Percentiles rank a stretch among this genome's conserved stretches.
Conservation (phyloP, 2,797 vertebrate genomes). For the Chloroceryle inda region DNA sequence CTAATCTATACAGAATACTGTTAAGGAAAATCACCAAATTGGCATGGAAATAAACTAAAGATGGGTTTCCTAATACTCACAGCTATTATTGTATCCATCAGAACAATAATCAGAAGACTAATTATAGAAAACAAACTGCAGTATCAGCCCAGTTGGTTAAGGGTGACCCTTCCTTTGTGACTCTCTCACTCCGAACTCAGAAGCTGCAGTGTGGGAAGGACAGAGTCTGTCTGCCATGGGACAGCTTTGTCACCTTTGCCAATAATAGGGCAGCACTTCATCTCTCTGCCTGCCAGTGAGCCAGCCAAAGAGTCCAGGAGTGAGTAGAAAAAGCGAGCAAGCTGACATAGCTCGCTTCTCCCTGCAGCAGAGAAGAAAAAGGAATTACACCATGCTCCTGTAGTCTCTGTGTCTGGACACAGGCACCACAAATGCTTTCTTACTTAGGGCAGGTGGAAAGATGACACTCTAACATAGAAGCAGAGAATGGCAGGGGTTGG, state of each 20-base stretch:
- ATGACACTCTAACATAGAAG: background rate
- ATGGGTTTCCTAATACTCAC: background rate
- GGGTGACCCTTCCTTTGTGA: background rate
- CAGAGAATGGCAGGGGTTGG: no score
- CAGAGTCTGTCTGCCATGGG: background rate
- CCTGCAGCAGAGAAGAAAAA: background rate
- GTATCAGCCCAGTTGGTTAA: background rate
- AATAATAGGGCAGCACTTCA: rapidly evolving
- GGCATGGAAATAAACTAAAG: background rate
- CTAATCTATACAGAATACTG: background rate
- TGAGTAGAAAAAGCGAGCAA: background rate
- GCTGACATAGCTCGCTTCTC: background rate
- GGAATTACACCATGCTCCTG: background rate
- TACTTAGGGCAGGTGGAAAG: background rate
- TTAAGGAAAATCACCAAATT: background rate
- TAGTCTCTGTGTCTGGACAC: background rate
- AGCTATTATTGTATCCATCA: background rate
- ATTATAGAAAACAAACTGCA: background rate
- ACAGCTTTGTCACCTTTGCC: background rate
- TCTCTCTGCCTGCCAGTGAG: background rate
- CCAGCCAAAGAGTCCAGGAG: background rate
- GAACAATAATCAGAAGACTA: background rate
- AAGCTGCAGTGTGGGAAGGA: background rate
- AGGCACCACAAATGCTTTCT: background rate
- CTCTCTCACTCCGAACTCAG: background rate